phyloP scores from a whole-genome alignment of 2,113 vertebrate species.

The Halcyon senegalensis region DNA sequence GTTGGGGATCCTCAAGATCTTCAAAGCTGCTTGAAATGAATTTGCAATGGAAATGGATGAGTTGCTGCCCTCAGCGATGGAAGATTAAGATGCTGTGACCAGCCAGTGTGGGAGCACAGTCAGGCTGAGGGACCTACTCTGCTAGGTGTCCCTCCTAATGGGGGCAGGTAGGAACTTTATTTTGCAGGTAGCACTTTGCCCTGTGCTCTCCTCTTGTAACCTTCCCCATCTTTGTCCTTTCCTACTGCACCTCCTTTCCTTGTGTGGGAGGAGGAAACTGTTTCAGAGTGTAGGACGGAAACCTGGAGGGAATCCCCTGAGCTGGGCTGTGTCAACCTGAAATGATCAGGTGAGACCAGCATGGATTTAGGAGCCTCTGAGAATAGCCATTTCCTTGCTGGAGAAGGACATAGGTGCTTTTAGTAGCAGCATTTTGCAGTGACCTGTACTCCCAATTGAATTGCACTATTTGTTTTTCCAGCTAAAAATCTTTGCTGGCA shows the following conservation, averaged over 20 bases:
- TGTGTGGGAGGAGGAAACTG: neutral
- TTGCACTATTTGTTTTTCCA: neutral
- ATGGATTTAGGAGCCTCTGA: neutral
- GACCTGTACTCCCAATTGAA: neutral
- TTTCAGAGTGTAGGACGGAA: neutral
- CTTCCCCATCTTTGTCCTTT: neutral
- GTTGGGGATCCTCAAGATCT: neutral
- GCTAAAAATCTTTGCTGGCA: neutral
- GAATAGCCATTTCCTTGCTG: accelerated
- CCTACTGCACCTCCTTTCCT: neutral
- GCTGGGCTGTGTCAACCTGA: neutral
- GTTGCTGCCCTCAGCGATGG: neutral
- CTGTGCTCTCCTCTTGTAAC: neutral
- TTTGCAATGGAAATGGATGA: neutral
- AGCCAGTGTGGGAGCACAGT: neutral
- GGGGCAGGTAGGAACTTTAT: neutral
- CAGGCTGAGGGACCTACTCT: neutral
- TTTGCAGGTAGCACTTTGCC: neutral
- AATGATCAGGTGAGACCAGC: accelerated
- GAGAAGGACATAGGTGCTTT: no score
- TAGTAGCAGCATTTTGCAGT: neutral
- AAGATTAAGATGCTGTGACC: neutral
- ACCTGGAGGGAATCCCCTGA: neutral
- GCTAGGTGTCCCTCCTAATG: no score
- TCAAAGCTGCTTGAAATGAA: neutral